Evolutionary conservation across 1,140 invertebrate genomes (phyloP).

Genomic region (Nomia melanderi): DNA sequence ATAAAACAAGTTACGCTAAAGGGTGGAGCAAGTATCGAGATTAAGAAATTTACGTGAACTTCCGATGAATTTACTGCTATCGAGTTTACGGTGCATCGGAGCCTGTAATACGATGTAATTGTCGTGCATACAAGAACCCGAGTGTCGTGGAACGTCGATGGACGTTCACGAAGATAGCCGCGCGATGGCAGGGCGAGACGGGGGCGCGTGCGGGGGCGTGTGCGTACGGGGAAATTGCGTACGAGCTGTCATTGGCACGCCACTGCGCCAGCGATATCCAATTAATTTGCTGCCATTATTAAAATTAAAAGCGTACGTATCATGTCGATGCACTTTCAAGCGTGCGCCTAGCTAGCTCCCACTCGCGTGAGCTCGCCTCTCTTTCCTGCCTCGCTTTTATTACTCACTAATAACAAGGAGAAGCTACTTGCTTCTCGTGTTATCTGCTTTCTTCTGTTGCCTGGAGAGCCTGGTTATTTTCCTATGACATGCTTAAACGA

Average conservation of each 20-base stretch:
- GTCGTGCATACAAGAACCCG: constrained; percentile 17
- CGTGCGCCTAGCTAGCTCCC: not conserved
- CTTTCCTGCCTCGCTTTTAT: constrained; percentile 9
- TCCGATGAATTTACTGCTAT: not conserved
- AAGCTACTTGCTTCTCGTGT: not conserved
- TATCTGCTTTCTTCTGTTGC: not conserved
- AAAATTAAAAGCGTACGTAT: constrained; percentile 64
- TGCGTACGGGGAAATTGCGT: constrained; percentile 54
- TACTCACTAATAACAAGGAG: not conserved
- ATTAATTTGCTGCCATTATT: constrained; percentile 71
- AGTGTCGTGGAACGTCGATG: not conserved
- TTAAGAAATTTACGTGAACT: too few species aligned
- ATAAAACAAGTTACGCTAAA: too few species aligned
- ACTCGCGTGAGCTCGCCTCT: constrained; percentile 38
- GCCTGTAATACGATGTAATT: constrained; percentile 33
- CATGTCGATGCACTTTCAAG: constrained; percentile 38
- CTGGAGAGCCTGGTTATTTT: not conserved
- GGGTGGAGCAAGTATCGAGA: too few species aligned
- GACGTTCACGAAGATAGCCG: not conserved
- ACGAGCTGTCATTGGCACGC: constrained; percentile 69
- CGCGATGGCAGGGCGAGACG: not conserved
- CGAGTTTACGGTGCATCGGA: constrained; percentile 2
- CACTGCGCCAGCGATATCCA: constrained; percentile 64
- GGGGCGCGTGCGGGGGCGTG: constrained; percentile 8
- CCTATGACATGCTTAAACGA: too few species aligned